Base-by-base conservation (phyloP, 2,797 vertebrate genomes). In the Argyrosomus regius region DNA sequence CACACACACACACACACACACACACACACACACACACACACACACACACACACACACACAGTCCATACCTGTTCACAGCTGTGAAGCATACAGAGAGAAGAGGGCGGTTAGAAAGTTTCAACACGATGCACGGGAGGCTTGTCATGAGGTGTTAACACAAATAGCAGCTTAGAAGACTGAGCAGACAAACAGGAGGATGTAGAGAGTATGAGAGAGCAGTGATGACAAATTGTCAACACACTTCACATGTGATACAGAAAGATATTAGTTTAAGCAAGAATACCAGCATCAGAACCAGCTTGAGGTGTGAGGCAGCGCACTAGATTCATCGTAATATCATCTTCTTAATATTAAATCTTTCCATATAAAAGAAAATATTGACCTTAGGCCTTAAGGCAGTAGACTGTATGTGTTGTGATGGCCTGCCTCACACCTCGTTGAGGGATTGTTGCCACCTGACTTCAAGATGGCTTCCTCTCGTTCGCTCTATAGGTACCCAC, bases 201-300 rank as follows among this genome's bases (percentile, higher is more conserved):
- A 11, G 24, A 64, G 68, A 24, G 50, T 53, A 53, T n/a, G 26
- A 43, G 48, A 69, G 61, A 58, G 59, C 20, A 43, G 28, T 0
- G 59, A 63, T 77, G 72, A 78, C 54, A 80, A 39, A 61, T 62
- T 1, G 9, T 78, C 67, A 77, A 72, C 53, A 4, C 67, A 76
- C 67, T 67, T 18, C 26, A 58, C 63, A 61, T 73, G n/a, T 54
- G 18, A 53, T 28, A 22, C 39, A 74, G 56, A 71, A 11, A 39
- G n/a, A 72, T 53, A n/a, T 49, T 22, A 70, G 28, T 70, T 62
- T 26, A 16, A 12, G 16, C n/a, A 71, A 56, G 22, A 72, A 67
- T 22, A 46, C 0, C n/a, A 35, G 58, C 28, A 57, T 62, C 49
- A 66, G 17, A 65, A 52, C 26, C n/a, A 26, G 13, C 5, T 14